Conservation (phyloP, 2,797 vertebrate genomes). For the Oophaga sylvatica region DNA sequence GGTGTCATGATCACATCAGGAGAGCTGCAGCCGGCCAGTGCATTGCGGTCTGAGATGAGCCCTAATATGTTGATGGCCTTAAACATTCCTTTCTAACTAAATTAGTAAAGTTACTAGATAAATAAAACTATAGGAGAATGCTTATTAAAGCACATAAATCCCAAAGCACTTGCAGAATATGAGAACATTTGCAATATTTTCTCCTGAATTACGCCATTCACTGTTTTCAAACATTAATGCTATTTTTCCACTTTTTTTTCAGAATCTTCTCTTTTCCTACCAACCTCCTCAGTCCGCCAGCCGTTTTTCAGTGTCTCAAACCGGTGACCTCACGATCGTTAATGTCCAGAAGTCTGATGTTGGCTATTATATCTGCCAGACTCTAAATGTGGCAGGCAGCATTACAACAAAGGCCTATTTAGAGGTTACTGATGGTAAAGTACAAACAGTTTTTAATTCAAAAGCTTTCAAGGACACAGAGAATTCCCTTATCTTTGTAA, state of each 20-base stretch:
- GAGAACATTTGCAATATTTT: not conserved
- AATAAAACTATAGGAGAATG: not conserved
- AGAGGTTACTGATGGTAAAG: constrained; percentile 96
- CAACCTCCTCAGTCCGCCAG: constrained; percentile 94
- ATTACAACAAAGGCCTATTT: constrained; percentile 97
- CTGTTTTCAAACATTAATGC: not conserved
- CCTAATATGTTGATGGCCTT: no score
- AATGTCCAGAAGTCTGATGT: constrained; percentile 90
- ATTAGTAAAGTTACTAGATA: not conserved
- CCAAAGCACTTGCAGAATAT: not conserved
- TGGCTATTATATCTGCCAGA: constrained; percentile 98
- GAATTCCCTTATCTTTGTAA: constrained; percentile 46
- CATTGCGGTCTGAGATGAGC: no score
- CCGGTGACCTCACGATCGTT: constrained; percentile 93
- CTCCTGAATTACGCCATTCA: not conserved
- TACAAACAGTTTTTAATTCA: constrained; percentile 62
- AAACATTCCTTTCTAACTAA: no score
- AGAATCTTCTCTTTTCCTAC: constrained; percentile 97
- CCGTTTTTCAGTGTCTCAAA: constrained; percentile 94
- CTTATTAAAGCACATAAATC: not conserved
- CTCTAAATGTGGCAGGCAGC: constrained; percentile 96
- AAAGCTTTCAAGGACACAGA: constrained; percentile 40
- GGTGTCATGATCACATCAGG: no score
- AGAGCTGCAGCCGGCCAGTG: no score
- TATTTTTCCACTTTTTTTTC: constrained; percentile 43